Conservation (phyloP, 2,113 vertebrate genomes). For the Symphodus melops region DNA sequence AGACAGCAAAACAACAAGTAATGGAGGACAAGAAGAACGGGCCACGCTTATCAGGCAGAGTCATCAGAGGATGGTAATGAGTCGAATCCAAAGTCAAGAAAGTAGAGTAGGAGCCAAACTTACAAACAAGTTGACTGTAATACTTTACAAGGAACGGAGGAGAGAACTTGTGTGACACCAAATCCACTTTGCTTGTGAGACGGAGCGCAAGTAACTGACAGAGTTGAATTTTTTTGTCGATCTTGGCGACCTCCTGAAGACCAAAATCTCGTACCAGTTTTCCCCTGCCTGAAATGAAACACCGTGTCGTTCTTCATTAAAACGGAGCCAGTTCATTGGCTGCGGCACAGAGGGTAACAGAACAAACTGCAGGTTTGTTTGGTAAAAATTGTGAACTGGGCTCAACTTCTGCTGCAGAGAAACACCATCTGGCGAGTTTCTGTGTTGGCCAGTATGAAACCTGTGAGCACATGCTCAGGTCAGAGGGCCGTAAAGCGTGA, state of each 20-base stretch:
- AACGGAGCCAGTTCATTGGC: not conserved
- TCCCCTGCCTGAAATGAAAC: too few relatives aligned
- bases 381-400: not conserved
- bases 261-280: too few relatives aligned
- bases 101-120: not conserved
- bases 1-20: not conserved
- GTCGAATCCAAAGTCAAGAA: not conserved
- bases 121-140: not conserved
- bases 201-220: too few relatives aligned
- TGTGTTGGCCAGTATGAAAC: too few relatives aligned
- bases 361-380: too few relatives aligned
- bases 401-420: not conserved
- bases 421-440: too few relatives aligned
- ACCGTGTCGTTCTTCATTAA: not conserved
- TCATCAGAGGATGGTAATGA: not conserved
- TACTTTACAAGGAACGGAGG: not conserved
- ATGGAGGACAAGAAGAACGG: conserved; percentile 6
- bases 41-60: not conserved
- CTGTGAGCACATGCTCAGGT: too few relatives aligned
- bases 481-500: too few relatives aligned
- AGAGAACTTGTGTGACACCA: not conserved
- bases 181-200: not conserved
- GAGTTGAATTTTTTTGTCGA: too few relatives aligned
- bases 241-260: too few relatives aligned
- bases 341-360: not conserved